These are phyloP conservation scores for Acanthornis magna DNA, from an alignment of 2,797 vertebrate genomes.

Conservation along the genomic window DNA sequence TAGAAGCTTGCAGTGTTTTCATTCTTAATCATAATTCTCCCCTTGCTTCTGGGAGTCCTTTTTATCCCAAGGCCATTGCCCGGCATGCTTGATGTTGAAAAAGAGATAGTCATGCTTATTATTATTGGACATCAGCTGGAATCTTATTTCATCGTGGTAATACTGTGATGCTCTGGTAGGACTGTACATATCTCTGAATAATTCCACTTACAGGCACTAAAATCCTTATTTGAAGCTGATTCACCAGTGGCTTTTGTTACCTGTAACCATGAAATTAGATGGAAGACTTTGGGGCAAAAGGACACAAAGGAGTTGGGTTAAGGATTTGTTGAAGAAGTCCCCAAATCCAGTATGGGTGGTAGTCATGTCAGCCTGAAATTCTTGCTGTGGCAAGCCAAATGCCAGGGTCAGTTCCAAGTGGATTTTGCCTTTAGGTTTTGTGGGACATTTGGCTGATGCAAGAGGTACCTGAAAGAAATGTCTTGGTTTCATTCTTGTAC, in stretches of 20 bases:
- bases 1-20: neutral
- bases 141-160: neutral
- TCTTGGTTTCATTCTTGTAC: neutral
- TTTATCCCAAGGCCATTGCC: neutral
- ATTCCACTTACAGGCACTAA: neutral
- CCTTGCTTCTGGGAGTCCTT: constrained; percentile 1
- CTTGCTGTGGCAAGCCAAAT: neutral
- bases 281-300: neutral
- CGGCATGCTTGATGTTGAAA: neutral
- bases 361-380: neutral
- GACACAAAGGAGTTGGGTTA: neutral
- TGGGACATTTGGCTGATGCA: neutral
- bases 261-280: neutral
- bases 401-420: neutral
- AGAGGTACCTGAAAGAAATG: neutral
- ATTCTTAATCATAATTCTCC: constrained; percentile 22
- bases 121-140: neutral
- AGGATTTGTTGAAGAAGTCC: neutral
- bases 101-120: neutral
- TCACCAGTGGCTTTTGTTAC: neutral
- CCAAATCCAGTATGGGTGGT: neutral
- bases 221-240: neutral
- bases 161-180: neutral
- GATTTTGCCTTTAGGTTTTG: neutral
- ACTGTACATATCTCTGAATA: neutral